A percentile compares a stretch with the other conserved stretches of the same genome.
These are phyloP conservation scores for Gymnoscelis rufifasciata DNA, from an alignment of 2,888 invertebrate genomes.

Conservation along the genomic window DNA sequence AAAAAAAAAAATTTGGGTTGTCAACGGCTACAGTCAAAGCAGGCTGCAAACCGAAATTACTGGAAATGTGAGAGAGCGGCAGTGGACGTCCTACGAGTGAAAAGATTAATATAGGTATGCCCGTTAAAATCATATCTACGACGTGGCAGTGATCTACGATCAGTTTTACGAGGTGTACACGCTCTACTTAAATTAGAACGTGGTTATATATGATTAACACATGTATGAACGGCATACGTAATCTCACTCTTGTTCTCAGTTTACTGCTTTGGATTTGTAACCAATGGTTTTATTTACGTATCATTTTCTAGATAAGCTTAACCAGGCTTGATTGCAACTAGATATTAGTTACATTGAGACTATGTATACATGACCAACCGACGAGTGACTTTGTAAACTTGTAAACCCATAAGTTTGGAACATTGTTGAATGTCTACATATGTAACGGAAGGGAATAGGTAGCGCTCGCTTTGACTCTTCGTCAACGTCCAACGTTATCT, in stretches of 20 bases:
- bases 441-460: constrained; percentile 5
- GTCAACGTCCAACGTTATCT: constrained; percentile 44
- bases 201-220: constrained; percentile 18
- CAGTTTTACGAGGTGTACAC: constrained; percentile 13
- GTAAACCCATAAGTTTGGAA: not conserved
- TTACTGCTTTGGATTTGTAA: constrained; percentile 4
- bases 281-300: not conserved
- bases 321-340: not conserved
- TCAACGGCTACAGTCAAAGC: no score
- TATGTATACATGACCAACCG: not conserved
- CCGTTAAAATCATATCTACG: no score
- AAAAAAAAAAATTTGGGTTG: no score
- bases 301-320: not conserved
- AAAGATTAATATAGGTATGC: not conserved
- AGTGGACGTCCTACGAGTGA: no score
- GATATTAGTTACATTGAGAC: not conserved
- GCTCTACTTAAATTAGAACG: constrained; percentile 21
- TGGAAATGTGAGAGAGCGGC: no score
- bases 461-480: not conserved
- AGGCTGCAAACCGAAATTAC: no score
- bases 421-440: not conserved
- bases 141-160: no score
- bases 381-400: not conserved
- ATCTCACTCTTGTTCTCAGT: constrained; percentile 13
- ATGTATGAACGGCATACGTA: constrained; percentile 13